Base-by-base conservation (phyloP, 2,888 invertebrate genomes). In the Trissolcus japonicus region DNA sequence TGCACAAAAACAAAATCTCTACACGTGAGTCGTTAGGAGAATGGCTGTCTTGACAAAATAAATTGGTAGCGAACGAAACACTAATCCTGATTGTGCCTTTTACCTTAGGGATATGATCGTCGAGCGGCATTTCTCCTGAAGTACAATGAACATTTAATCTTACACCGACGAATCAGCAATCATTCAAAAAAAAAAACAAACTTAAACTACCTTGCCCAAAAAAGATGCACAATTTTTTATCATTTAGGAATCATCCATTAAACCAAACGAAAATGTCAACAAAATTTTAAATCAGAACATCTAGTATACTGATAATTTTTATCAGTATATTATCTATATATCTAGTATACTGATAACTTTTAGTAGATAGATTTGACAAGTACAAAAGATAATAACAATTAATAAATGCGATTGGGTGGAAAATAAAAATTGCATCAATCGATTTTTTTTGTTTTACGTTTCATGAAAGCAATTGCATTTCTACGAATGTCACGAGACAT, bases 61-160 rank as follows among this genome's bases (percentile, higher is more conserved):
- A 73, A 73, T 66, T 60, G 60, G 66, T 50, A 55, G 14, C 54
- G n/a, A 61, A 56, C 56, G 57, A 66, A 67, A 67, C 62, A 61
- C 61, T 50, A 56, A 43, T 57, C 61, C 61, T 74, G 74, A 74
- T 66, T 74, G 67, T 53, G 46, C 51, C 61, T 59, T 54, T 60
- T 48, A 61, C 73, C 73, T 66, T 73, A 55, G 73, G 72, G 54
- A 73, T 50, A 56, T 61, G 67, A 74, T 74, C 74, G 59, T 46
- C 62, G 56, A 74, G 61, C 66, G 55, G 41, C 61, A 46, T 66
- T 62, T 14, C 55, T 74, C 62, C 46, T 62, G 61, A 62, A 67
- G 46, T 50, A 66, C 50, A 73, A 60, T 29, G 25, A 51, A 16
- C 54, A 48, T 61, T 73, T 73, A 40, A 60, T 48, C 55, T 48